A percentile compares a stretch with the other conserved stretches of the same genome.
These are phyloP conservation scores for Anoncus sp. DNA, from an alignment of 2,888 invertebrate genomes.

Conservation along the genomic window DNA sequence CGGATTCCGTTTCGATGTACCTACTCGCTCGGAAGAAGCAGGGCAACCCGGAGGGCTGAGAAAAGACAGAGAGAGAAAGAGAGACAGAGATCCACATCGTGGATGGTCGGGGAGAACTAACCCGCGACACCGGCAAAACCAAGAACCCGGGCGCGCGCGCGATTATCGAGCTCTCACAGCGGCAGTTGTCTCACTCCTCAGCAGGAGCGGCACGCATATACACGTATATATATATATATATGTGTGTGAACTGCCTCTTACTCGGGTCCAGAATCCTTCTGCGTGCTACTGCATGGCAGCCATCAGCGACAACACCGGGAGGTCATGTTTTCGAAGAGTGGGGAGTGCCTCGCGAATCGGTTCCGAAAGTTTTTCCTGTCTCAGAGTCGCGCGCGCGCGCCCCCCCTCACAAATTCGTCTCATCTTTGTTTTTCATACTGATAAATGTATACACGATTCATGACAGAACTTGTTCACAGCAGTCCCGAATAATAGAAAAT, in stretches of 20 bases:
- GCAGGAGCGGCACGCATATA: conserved; percentile 53
- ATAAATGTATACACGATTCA: conserved; percentile 22
- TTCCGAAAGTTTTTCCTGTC: conserved; percentile 38
- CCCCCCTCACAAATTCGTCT: conserved; percentile 11
- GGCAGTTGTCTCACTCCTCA: conserved; percentile 53
- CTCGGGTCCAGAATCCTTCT: background rate
- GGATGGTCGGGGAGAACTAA: conserved; percentile 29
- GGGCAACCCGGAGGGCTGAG: conserved; percentile 66
- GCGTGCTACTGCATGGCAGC: conserved; percentile 28
- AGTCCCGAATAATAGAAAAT: no score
- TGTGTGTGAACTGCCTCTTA: conserved; percentile 24
- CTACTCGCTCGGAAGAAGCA: conserved; percentile 52
- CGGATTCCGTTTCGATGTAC: conserved; percentile 80
- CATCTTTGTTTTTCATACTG: conserved; percentile 12
- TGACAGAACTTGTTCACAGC: background rate
- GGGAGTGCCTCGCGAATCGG: conserved; percentile 11
- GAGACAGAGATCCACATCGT: conserved; percentile 41
- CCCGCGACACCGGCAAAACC: conserved; percentile 57
- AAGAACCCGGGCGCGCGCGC: conserved; percentile 40
- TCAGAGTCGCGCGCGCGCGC: conserved; percentile 15
- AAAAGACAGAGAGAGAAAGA: conserved; percentile 20
- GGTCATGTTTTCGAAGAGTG: conserved; percentile 48
- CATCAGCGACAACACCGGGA: conserved; percentile 49
- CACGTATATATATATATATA: conserved; percentile 4
- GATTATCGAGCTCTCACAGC: conserved; percentile 54